A percentile compares a stretch with the other conserved stretches of the same genome.
Evolutionary conservation across 2,797 vertebrate genomes (phyloP).

Genomic region (Pipistrellus pipistrellus): DNA sequence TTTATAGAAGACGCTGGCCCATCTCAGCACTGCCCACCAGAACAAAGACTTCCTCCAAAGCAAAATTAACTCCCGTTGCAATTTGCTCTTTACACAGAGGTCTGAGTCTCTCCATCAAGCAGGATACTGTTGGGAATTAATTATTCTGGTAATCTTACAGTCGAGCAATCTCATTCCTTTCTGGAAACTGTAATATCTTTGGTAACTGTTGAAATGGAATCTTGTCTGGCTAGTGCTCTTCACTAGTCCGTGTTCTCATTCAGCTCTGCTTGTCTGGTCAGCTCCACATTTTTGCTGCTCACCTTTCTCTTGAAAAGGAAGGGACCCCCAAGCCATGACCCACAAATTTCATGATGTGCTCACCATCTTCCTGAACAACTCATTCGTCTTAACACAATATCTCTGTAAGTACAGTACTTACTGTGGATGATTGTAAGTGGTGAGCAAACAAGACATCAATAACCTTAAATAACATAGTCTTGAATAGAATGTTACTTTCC

Average conservation of each 20-base stretch:
- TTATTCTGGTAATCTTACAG: background rate
- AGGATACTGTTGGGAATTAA: background rate
- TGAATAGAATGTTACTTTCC: background rate
- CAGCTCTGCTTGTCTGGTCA: background rate
- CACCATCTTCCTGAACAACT: background rate
- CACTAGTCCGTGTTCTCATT: background rate
- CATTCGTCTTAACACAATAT: background rate
- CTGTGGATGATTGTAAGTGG: background rate
- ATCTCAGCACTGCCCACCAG: background rate
- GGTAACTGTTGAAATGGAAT: background rate
- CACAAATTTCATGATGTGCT: background rate
- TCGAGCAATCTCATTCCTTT: background rate
- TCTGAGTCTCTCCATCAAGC: background rate
- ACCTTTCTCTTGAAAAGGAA: background rate
- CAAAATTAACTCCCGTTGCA: background rate
- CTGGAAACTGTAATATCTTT: background rate
- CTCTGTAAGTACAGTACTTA: background rate
- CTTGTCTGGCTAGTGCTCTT: background rate
- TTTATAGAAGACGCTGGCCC: background rate
- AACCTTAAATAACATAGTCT: background rate
- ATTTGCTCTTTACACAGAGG: background rate
- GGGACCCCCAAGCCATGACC: background rate
- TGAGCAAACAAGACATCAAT: background rate
- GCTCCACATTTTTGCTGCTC: background rate
- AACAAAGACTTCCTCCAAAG: constrained; percentile 26